Base-by-base conservation (phyloP, 2,113 vertebrate genomes). In the Ceyx melanurus region DNA sequence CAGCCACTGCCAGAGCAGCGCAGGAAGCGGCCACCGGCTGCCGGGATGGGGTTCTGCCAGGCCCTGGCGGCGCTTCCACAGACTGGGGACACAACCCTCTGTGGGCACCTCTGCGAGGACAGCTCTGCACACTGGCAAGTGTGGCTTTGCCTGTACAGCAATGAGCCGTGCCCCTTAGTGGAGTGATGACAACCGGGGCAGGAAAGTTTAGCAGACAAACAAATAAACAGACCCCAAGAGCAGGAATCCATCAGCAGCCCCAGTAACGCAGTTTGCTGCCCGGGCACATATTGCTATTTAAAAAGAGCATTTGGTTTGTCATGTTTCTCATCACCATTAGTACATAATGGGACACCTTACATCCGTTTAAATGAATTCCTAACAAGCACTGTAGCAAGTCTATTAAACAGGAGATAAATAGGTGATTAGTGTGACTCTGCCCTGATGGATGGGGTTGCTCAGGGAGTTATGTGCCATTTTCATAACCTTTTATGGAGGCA, bases 81-180 rank as follows among this genome's bases (percentile, higher is more conserved):
- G 0, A 9, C 0, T 22, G 37, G 51, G 58, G 66, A 46, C 45
- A 17, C 12, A 3, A 1, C 16, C 9, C 51, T 16, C 28, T 3
- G 1, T 23, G 15, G 60, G 22, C 28, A 10, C 5, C 13, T 2
- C 21, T 6, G 77, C 1, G 2, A 8, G 8, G 60, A 40, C 46
- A 19, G 4, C 40, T 7, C 8, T 7, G 61, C 40, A 15, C 13
- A 1, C 23, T 6, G 56, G 8, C 45, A 13, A 13, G 4, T 1
- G 10, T 3, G 20, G 2, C 2, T 8, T 28, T 14, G 57, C 58
- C 37, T 11, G 6, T 6, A 11, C 43, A 5, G 37, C n/a, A 26
- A 21, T 1, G 2, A 54, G 40, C 28, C 11, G 14, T 8, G 29
- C 5, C 40, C 43, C 12, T 12, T 37, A 10, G 16, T 1, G 22